These are phyloP conservation scores for Bombus waltoni DNA, from an alignment of 1,140 invertebrate species.

Conservation along the genomic window DNA sequence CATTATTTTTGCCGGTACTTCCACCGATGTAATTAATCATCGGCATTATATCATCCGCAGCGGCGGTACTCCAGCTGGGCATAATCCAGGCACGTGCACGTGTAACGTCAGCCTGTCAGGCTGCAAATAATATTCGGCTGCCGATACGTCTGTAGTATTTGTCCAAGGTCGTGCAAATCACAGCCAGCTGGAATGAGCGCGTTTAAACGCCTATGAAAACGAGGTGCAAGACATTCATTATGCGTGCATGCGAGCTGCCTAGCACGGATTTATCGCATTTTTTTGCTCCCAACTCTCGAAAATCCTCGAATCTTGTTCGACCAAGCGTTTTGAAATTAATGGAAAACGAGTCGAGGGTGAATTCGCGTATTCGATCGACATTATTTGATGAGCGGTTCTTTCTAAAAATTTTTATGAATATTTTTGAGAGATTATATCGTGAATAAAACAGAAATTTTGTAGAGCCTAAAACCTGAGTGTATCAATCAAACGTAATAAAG, in stretches of 20 bases:
- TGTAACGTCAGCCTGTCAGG: slow-evolving; percentile 39
- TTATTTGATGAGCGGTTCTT: no score
- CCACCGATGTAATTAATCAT: slow-evolving; percentile 57
- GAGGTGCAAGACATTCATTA: slow-evolving; percentile 49
- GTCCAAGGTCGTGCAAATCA: slow-evolving; percentile 59
- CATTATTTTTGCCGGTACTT: slow-evolving; percentile 54
- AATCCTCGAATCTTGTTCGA: not conserved
- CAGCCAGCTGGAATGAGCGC: slow-evolving; percentile 12
- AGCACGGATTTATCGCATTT: not conserved
- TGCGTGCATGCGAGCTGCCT: not conserved
- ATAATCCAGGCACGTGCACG: slow-evolving; percentile 21
- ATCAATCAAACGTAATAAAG: no score
- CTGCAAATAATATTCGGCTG: slow-evolving; percentile 64
- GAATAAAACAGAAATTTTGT: no score
- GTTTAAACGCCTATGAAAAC: slow-evolving; percentile 50
- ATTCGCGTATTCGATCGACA: not conserved
- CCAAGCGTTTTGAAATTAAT: not conserved
- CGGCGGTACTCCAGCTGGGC: slow-evolving; percentile 17
- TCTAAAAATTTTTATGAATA: no score
- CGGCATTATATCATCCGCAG: slow-evolving; percentile 32
- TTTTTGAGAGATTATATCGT: no score
- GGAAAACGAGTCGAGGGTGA: not conserved
- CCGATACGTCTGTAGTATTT: slow-evolving; percentile 59
- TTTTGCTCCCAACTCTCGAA: not conserved
- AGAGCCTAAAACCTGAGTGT: no score